A percentile compares a stretch with the other conserved stretches of the same genome.
These are phyloP conservation scores for Sinocyclocheilus anshuiensis DNA, from an alignment of 2,113 vertebrate genomes.

Conservation along the genomic window DNA sequence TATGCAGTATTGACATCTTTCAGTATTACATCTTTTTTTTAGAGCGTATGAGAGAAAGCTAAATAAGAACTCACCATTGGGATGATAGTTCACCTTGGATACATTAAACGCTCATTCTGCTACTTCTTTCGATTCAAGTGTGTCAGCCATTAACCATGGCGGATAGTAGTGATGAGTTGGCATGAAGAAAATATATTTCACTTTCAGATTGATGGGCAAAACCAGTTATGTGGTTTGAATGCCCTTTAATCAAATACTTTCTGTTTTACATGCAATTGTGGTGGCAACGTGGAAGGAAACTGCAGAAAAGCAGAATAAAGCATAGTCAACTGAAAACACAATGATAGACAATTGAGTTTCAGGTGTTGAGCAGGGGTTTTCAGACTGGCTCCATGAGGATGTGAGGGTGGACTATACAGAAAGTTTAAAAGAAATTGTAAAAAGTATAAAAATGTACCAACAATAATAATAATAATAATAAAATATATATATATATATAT, in stretches of 20 bases:
- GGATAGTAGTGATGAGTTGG: not conserved
- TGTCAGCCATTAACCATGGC: constrained; percentile 22
- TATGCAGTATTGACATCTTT: not conserved
- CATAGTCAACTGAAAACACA: not conserved
- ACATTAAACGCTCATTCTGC: not conserved
- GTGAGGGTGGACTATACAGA: too few relatives aligned
- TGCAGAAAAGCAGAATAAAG: too few relatives aligned
- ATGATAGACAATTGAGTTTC: not conserved
- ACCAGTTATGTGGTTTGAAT: not conserved
- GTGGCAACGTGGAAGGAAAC: not conserved
- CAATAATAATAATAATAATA: too few relatives aligned
- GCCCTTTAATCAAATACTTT: not conserved
- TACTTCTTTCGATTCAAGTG: not conserved
- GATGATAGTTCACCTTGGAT: not conserved
- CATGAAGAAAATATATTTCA: constrained; percentile 38
- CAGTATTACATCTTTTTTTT: not conserved
- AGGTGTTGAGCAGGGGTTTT: not conserved
- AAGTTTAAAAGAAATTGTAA: too few relatives aligned
- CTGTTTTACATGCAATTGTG: not conserved
- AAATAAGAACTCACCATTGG: not conserved
- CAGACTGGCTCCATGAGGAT: too few relatives aligned
- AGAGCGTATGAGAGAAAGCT: not conserved
- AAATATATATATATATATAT: too few relatives aligned
- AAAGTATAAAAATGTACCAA: too few relatives aligned
- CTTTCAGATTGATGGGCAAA: constrained; percentile 55